Evolutionary conservation across 2,888 invertebrate genomes (phyloP).

Genomic region (Synanthedon formicaeformis): DNA sequence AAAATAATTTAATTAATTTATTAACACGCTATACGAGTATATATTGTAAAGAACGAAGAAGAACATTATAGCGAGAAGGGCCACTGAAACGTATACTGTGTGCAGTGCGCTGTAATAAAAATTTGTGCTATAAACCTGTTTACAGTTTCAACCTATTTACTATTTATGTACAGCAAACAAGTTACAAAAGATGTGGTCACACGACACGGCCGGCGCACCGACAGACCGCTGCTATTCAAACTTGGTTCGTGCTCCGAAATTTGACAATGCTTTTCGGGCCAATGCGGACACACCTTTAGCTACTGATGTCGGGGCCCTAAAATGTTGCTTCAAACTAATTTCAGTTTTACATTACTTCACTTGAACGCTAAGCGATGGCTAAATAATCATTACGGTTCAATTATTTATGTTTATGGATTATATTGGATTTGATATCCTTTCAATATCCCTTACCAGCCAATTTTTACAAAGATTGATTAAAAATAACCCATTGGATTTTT

Average conservation of each 20-base stretch:
- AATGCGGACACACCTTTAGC: conserved; percentile 54
- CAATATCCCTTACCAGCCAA: too few species aligned
- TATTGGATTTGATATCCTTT: too few species aligned
- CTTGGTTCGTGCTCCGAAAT: conserved; percentile 38
- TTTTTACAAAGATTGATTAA: too few species aligned
- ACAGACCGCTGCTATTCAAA: conserved; percentile 29
- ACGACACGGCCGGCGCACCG: conserved; percentile 22
- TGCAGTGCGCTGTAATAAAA: conserved; percentile 31
- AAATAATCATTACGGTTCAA: too few species aligned
- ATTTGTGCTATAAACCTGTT: conserved; percentile 41
- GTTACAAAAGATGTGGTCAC: conserved; percentile 46
- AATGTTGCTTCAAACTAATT: conserved; percentile 16
- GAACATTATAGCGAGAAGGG: not conserved
- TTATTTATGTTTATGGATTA: too few species aligned
- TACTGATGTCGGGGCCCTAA: conserved; percentile 28
- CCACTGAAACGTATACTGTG: conserved; percentile 2
- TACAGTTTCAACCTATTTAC: conserved; percentile 42
- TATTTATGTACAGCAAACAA: conserved; percentile 53
- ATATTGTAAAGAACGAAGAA: too few species aligned
- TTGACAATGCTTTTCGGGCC: conserved; percentile 56
- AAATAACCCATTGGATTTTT: too few species aligned
- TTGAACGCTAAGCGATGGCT: too few species aligned
- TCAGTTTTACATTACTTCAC: too few species aligned
- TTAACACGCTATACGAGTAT: too few species aligned
- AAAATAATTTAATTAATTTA: too few species aligned